phyloP scores from a whole-genome alignment of 2,797 vertebrate species.

The Psittacula derbiana region DNA sequence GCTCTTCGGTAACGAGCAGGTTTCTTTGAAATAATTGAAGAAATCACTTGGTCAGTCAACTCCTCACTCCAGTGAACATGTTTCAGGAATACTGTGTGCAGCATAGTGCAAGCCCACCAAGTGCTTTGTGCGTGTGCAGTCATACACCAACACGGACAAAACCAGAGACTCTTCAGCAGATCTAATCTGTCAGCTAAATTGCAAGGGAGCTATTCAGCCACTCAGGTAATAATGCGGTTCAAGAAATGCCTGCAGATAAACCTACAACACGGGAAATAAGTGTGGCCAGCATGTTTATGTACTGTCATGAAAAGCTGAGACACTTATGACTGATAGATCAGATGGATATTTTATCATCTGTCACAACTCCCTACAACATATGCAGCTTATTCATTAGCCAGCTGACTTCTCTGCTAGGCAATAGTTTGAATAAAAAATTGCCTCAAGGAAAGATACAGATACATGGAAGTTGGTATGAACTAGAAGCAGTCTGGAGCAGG shows the following conservation, averaged over 20 bases:
- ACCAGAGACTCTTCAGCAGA: not conserved
- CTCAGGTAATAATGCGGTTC: not conserved
- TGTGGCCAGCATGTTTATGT: not conserved
- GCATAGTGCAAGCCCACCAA: not conserved
- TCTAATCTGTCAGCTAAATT: not conserved
- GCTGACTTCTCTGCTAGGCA: not conserved
- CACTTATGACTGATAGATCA: not conserved
- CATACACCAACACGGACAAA: not conserved
- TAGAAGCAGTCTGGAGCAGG: not conserved
- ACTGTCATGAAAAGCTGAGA: not conserved
- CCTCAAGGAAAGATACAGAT: not conserved
- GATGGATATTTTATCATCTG: not conserved
- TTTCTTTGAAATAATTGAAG: slow-evolving; percentile 80
- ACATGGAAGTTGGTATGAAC: not conserved
- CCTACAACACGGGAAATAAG: not conserved
- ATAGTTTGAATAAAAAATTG: not conserved
- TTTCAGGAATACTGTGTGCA: not conserved
- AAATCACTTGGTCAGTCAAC: not conserved
- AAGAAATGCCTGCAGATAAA: not conserved
- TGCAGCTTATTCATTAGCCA: not conserved
- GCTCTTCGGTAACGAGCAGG: slow-evolving; percentile 92
- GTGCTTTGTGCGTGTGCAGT: not conserved
- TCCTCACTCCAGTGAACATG: not conserved
- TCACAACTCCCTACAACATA: not conserved
- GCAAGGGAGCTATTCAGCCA: not conserved